Percentiles rank a stretch among this genome's conserved stretches.
phyloP scores from a whole-genome alignment of 2,113 vertebrate genomes.

The Terrapene triunguis region DNA sequence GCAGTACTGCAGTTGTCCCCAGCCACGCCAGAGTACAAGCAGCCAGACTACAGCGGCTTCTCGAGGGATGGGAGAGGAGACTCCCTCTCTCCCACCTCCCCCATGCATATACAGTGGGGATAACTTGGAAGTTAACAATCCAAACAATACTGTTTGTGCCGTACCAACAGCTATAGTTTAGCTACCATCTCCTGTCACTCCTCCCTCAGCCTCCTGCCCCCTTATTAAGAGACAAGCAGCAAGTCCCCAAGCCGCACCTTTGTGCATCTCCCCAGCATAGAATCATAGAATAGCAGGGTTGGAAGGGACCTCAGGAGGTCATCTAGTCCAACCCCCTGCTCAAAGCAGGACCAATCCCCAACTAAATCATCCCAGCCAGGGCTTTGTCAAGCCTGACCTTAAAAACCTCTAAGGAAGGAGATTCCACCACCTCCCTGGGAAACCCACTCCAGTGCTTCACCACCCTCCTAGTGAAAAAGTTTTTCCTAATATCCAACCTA shows the following conservation, averaged over 20 bases:
- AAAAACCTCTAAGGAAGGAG: too few species aligned
- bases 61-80: not conserved
- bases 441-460: too few species aligned
- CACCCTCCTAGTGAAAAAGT: too few species aligned
- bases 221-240: not conserved
- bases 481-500: too few species aligned
- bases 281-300: too few species aligned
- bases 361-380: too few species aligned
- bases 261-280: not conserved
- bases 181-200: not conserved
- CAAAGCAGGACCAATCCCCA: too few species aligned
- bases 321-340: too few species aligned
- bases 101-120: not conserved
- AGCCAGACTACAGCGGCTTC: not conserved
- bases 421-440: too few species aligned
- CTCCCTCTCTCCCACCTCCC: not conserved
- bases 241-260: not conserved
- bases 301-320: too few species aligned
- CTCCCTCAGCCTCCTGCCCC: not conserved
- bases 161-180: not conserved
- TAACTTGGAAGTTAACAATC: not conserved
- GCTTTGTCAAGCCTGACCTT: too few species aligned
- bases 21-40: not conserved
- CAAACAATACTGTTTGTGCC: not conserved
- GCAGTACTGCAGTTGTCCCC: not conserved